These are phyloP conservation scores for Rattus norvegicus DNA, from an alignment of 2,113 vertebrate genomes.

Conservation along the genomic window DNA sequence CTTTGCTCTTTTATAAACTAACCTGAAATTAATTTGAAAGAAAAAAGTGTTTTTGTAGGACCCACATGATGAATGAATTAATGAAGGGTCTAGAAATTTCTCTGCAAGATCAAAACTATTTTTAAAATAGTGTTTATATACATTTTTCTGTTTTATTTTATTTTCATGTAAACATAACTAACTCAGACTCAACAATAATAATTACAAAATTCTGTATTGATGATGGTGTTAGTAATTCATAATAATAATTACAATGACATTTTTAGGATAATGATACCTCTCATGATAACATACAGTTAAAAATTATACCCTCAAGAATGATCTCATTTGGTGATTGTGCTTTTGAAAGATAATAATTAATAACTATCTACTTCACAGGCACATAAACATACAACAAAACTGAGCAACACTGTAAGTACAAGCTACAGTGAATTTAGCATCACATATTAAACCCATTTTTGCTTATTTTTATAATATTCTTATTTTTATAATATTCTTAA, in stretches of 20 bases:
- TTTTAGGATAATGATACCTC: slow-evolving; percentile 54
- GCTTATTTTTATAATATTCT: background rate
- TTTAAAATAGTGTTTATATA: background rate
- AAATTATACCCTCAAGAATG: slow-evolving; percentile 53
- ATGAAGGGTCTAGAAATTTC: background rate
- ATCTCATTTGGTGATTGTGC: slow-evolving; percentile 57
- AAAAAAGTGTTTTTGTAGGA: background rate
- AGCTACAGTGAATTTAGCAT: background rate
- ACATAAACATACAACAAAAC: background rate
- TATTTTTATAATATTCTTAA: background rate
- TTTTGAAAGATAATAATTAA: slow-evolving; percentile 50
- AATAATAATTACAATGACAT: slow-evolving; percentile 69
- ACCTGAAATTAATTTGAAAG: slow-evolving; percentile 52
- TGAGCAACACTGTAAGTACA: background rate
- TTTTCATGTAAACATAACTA: background rate
- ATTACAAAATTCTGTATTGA: slow-evolving; percentile 37
- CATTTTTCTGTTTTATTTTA: background rate
- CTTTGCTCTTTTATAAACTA: background rate
- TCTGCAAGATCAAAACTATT: background rate
- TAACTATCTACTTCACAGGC: background rate
- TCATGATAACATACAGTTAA: background rate
- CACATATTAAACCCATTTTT: background rate
- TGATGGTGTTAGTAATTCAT: background rate
- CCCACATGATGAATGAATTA: background rate
- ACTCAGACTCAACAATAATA: slow-evolving; percentile 21